Evolutionary conservation across 2,888 invertebrate species (phyloP).

Genomic region (Notocelia uddmanniana): DNA sequence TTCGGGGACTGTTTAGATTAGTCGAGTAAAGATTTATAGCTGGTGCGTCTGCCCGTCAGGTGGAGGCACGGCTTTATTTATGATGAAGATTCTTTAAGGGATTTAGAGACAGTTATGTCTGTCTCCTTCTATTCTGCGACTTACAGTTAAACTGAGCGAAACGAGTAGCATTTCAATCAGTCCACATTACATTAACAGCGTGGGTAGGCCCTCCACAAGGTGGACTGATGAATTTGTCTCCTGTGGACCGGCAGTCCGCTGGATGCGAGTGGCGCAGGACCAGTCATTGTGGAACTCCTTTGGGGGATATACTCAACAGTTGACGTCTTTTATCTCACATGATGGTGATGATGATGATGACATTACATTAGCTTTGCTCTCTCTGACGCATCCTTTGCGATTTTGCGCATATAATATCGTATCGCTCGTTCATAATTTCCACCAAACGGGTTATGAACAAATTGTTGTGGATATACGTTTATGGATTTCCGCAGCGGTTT

Average conservation of each 20-base stretch:
- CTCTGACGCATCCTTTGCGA: not conserved
- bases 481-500: slow-evolving; percentile 34
- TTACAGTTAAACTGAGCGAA: not conserved
- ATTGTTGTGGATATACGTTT: slow-evolving; percentile 13
- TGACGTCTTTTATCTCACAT: no score
- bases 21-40: slow-evolving; percentile 67
- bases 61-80: slow-evolving; percentile 54
- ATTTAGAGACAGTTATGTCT: slow-evolving; percentile 31
- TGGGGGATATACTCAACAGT: no score
- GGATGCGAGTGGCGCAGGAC: no score
- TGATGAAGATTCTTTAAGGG: slow-evolving; percentile 43
- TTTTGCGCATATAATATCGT: not conserved
- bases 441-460: slow-evolving; percentile 14
- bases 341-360: no score
- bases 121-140: not conserved
- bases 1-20: slow-evolving; percentile 64
- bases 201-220: no score
- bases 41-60: slow-evolving; percentile 55
- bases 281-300: no score
- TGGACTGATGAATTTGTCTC: no score
- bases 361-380: no score
- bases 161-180: not conserved
- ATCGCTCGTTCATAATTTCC: no score
- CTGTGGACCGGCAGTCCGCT: no score
- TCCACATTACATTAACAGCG: not conserved